These are phyloP conservation scores for Cataglyphis hispanica DNA, from an alignment of 1,140 invertebrate genomes.

Conservation along the genomic window DNA sequence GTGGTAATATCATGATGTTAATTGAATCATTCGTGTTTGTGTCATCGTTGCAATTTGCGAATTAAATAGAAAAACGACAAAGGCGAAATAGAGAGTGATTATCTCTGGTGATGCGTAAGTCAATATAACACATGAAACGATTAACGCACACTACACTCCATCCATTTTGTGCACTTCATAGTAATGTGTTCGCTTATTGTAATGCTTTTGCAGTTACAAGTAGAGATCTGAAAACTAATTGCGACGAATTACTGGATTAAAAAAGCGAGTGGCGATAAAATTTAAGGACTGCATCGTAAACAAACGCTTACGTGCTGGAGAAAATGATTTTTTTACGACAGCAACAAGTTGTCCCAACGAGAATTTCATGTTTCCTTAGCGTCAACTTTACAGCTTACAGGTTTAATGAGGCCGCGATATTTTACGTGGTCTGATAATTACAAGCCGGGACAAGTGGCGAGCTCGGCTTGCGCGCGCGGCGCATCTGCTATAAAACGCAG, in stretches of 20 bases:
- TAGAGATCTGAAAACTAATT: conserved; percentile 29
- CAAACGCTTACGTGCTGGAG: conserved; percentile 18
- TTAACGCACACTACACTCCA: not conserved
- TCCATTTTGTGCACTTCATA: not conserved
- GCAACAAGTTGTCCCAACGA: conserved; percentile 56
- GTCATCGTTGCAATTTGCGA: conserved; percentile 3
- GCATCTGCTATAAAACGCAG: conserved; percentile 35
- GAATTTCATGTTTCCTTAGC: conserved; percentile 54
- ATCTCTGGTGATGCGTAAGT: conserved; percentile 10
- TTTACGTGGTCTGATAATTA: conserved; percentile 62
- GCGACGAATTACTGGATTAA: not conserved
- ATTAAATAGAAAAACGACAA: conserved; percentile 36
- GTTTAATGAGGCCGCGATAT: conserved; percentile 61
- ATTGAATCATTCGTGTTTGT: conserved; percentile 45
- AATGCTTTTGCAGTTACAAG: not conserved
- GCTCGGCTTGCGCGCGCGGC: not conserved
- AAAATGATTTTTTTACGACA: conserved; percentile 62
- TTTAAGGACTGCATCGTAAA: conserved; percentile 40
- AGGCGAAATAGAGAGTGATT: conserved; percentile 32
- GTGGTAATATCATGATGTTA: conserved; percentile 37
- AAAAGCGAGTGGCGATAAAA: conserved; percentile 16
- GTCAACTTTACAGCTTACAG: conserved; percentile 39
- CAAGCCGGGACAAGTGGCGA: conserved; percentile 34
- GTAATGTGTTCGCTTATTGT: not conserved
- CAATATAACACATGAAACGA: not conserved